Percentiles rank a stretch among this genome's conserved stretches.
phyloP scores from a whole-genome alignment of 2,888 invertebrate genomes.

The Dyspetes luteomarginatus region DNA sequence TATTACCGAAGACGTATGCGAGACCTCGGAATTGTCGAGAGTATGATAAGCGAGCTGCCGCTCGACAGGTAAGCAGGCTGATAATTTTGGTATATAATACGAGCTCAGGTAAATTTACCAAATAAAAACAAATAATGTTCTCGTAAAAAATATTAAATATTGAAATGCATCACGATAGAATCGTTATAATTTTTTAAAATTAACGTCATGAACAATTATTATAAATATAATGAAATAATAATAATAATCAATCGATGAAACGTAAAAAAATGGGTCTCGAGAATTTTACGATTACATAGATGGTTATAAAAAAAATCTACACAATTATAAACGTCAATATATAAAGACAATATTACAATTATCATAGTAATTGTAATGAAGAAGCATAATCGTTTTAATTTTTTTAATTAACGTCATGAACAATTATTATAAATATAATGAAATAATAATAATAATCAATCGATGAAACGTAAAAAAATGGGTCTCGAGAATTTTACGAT shows the following conservation, averaged over 20 bases:
- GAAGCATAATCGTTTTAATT: not conserved
- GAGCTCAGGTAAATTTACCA: not conserved
- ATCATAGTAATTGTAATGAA: not conserved
- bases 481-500: no score
- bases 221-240: not conserved
- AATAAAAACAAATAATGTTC: not conserved
- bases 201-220: not conserved
- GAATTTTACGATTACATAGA: not conserved
- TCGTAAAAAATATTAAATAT: not conserved
- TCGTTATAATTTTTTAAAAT: not conserved
- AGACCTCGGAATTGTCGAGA: slow-evolving; percentile 24
- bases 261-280: not conserved
- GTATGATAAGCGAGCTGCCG: slow-evolving; percentile 50
- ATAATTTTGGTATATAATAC: slow-evolving; percentile 4
- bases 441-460: no score
- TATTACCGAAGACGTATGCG: slow-evolving; percentile 18
- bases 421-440: no score
- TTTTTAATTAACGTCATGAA: no score
- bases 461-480: no score
- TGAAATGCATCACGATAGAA: not conserved
- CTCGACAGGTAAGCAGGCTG: slow-evolving; percentile 41
- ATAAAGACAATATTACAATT: not conserved
- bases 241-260: no score
- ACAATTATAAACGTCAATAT: not conserved
- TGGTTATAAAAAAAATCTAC: not conserved